Conservation (phyloP, 2,113 vertebrate genomes). For the Sterna hirundo region DNA sequence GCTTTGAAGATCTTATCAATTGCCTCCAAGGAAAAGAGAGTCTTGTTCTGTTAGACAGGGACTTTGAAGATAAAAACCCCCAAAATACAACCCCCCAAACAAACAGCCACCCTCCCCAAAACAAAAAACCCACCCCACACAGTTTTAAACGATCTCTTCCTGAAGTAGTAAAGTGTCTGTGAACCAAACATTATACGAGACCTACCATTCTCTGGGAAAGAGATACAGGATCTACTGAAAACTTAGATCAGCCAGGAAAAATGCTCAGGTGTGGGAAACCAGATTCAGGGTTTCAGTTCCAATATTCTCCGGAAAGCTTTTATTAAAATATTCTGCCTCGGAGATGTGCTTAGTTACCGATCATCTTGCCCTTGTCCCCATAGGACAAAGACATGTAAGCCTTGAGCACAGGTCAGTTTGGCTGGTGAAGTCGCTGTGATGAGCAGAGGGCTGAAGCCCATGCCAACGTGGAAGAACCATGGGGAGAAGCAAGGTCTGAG, state of each 20-base stretch:
- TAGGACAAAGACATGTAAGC: background rate
- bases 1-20: slow-evolving; percentile 28
- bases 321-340: background rate
- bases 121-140: background rate
- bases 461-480: background rate
- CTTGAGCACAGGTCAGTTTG: background rate
- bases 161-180: background rate
- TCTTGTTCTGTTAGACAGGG: background rate
- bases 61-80: background rate
- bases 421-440: background rate
- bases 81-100: background rate
- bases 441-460: background rate
- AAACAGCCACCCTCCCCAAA: background rate
- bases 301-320: background rate
- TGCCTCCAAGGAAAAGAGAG: slow-evolving; percentile 3
- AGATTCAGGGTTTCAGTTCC: background rate
- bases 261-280: background rate
- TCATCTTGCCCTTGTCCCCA: background rate
- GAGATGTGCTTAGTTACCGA: background rate
- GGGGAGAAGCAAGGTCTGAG: background rate
- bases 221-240: background rate
- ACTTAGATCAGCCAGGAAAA: background rate
- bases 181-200: background rate
- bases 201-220: background rate
- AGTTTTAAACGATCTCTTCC: background rate